Base-by-base conservation (phyloP, 2,888 invertebrate species). In the Liodrosophila aerea region DNA sequence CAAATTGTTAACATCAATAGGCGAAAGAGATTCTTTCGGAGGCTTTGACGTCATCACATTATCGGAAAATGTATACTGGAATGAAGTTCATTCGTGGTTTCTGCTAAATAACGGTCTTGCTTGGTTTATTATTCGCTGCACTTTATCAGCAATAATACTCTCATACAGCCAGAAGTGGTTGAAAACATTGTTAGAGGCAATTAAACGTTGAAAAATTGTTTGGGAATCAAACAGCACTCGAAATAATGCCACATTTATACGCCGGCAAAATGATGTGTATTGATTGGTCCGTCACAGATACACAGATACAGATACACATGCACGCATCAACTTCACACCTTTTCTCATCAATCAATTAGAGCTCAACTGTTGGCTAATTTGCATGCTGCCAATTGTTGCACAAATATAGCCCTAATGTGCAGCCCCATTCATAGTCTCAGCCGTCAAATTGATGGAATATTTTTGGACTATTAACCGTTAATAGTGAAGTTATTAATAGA, bases 341-440 rank as follows among this genome's bases (percentile, higher is more conserved):
- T 12, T 11, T 12, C 15, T 12, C 13, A 82, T 85, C 69, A 72
- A 82, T 71, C 77, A 78, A 78, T 78, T 78, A 84, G 85, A 62
- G 71, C 57, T 37, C 39, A 57, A 15, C 37, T 65, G 53, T 53
- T 47, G 44, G 34, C 34, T 56, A 74, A 82, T 85, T 85, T 58
- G 49, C 78, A 66, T 56, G 41, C 36, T 61, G 78, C 54, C 62
- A 80, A 85, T 85, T 75, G 62, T 7, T 52, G 27, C n/a, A 27
- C 40, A 71, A 71, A 67, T 57, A 73, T 22, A 11, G 2, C 5
- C 22, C 22, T 22, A 22, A 22, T 22, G 3, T 2, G 22, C 22
- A 22, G 22, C 22, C 4, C n/a, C 30, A 18, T 8, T 2, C 18
- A 9, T 8, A 15, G 4, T 1, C 1, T 1, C 5, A 5, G 0